phyloP scores from a whole-genome alignment of 1,140 invertebrate species.

The Ephestia elutella region DNA sequence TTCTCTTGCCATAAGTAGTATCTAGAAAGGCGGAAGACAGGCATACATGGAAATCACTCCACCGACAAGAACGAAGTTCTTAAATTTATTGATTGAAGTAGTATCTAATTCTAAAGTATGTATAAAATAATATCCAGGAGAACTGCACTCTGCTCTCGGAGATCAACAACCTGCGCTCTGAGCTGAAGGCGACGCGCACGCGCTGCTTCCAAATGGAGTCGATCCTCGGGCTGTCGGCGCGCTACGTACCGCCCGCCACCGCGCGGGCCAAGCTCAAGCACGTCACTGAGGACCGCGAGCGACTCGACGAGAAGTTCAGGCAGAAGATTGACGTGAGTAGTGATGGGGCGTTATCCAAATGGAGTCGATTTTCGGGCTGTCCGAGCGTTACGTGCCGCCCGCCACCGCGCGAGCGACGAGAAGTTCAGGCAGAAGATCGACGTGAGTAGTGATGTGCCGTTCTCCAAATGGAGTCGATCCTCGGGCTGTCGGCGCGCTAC shows the following conservation, averaged over 20 bases:
- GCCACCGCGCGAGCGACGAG: slow-evolving; percentile 77
- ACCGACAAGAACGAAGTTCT: too few species aligned
- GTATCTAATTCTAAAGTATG: too few species aligned
- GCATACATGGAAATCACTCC: too few species aligned
- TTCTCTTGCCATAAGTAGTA: too few species aligned
- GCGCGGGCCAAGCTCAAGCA: slow-evolving; percentile 76
- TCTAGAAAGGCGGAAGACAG: too few species aligned
- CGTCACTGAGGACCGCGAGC: slow-evolving; percentile 76
- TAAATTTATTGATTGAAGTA: too few species aligned
- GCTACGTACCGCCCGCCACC: slow-evolving; percentile 74
- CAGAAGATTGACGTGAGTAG: slow-evolving; percentile 68
- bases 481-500: slow-evolving; percentile 77
- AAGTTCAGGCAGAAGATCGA: slow-evolving; percentile 76
- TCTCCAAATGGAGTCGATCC: slow-evolving; percentile 81
- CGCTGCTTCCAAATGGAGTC: slow-evolving; percentile 81
- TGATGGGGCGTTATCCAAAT: too few species aligned
- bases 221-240: slow-evolving; percentile 77
- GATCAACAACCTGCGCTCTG: slow-evolving; percentile 81
- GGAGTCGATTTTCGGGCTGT: slow-evolving; percentile 81
- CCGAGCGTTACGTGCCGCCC: slow-evolving; percentile 73
- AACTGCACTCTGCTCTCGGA: slow-evolving; percentile 85
- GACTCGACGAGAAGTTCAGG: slow-evolving; percentile 77
- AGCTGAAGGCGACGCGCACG: slow-evolving; percentile 78
- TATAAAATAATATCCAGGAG: slow-evolving; percentile 75
- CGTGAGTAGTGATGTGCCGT: slow-evolving; percentile 71